These are phyloP conservation scores for Caerostris darwini DNA, from an alignment of 1,140 invertebrate genomes.

Conservation along the genomic window DNA sequence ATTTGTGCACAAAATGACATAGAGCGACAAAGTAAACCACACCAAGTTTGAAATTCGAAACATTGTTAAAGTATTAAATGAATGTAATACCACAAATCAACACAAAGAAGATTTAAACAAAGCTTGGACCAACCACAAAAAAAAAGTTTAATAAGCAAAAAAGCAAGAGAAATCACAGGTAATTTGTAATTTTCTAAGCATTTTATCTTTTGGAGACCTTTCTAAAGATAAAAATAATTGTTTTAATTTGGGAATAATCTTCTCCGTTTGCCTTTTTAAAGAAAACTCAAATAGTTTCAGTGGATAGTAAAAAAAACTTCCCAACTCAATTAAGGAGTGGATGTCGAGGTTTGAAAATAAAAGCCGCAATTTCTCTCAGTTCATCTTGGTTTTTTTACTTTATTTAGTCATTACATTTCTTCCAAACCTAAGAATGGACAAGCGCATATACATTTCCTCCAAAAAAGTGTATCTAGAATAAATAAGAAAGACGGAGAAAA, in stretches of 20 bases:
- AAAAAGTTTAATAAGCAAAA: not conserved
- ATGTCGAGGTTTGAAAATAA: conserved; percentile 27
- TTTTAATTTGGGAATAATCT: conserved; percentile 41
- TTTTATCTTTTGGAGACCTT: not conserved
- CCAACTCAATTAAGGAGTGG: not conserved
- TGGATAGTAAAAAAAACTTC: not conserved
- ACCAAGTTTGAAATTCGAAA: too few relatives aligned
- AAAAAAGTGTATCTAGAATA: conserved; percentile 26
- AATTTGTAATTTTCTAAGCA: not conserved
- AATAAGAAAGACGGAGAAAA: not conserved
- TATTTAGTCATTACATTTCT: conserved; percentile 6
- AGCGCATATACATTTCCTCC: conserved; percentile 7
- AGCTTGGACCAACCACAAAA: too few relatives aligned
- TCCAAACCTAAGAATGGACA: conserved; percentile 25
- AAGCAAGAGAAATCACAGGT: not conserved
- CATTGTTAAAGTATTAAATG: too few relatives aligned
- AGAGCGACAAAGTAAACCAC: too few relatives aligned
- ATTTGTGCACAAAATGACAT: too few relatives aligned
- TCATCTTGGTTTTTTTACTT: not conserved
- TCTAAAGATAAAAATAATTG: conserved; percentile 16
- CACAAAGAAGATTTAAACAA: too few relatives aligned
- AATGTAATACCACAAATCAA: too few relatives aligned
- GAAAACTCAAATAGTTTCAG: conserved; percentile 30
- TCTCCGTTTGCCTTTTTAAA: not conserved
- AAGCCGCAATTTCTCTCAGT: not conserved